A percentile compares a stretch with the other conserved stretches of the same genome.
These are phyloP conservation scores for Xanthorhoe designata DNA, from an alignment of 2,888 invertebrate species.

Conservation along the genomic window DNA sequence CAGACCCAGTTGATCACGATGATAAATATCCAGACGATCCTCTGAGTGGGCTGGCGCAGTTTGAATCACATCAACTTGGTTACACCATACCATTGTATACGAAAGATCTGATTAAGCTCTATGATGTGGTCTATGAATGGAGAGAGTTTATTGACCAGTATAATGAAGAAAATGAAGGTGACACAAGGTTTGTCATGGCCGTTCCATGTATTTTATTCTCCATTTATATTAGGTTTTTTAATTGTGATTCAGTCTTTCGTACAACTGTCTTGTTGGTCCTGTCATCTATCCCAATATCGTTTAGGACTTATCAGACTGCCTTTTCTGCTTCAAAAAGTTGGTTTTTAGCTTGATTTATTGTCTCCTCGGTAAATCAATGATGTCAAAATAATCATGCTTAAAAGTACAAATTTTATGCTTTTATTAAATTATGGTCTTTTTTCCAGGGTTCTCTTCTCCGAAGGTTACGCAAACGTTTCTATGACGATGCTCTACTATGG, in stretches of 20 bases:
- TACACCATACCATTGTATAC: conserved; percentile 87
- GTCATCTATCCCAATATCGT: no score
- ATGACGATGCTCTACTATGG: conserved; percentile 87
- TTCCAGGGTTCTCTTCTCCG: conserved; percentile 85
- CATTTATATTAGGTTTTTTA: no score
- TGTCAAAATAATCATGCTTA: no score
- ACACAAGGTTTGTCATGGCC: conserved; percentile 66
- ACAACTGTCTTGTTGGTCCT: no score
- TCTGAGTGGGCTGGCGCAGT: conserved; percentile 66
- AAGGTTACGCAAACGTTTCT: conserved; percentile 85
- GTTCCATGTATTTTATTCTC: not conserved
- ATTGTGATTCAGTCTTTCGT: no score
- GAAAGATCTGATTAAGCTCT: conserved; percentile 85
- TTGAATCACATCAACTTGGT: conserved; percentile 80
- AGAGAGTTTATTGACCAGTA: conserved; percentile 83
- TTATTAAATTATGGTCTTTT: not conserved
- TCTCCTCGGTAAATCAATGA: no score
- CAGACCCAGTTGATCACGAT: conserved; percentile 68
- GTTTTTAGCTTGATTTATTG: no score
- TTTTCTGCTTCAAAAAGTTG: no score
- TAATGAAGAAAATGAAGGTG: conserved; percentile 64
- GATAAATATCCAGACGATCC: conserved; percentile 82
- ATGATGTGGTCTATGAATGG: conserved; percentile 85
- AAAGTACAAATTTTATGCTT: no score
- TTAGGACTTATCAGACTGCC: no score